phyloP scores from a whole-genome alignment of 2,797 vertebrate genomes.

The Alauda arvensis region DNA sequence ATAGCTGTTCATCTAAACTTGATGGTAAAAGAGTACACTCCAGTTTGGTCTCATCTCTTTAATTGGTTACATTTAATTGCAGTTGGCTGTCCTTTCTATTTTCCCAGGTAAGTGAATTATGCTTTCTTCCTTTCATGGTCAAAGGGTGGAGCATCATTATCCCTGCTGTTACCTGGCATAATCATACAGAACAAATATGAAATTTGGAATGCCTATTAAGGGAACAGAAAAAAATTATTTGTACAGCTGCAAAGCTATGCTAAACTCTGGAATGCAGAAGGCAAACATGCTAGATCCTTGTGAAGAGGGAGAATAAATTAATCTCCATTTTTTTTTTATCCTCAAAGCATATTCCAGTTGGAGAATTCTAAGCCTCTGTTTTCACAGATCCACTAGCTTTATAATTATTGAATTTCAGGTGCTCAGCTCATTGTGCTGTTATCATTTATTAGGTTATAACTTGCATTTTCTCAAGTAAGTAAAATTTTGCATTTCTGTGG shows the following conservation, averaged over 20 bases:
- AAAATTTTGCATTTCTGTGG: background rate
- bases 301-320: background rate
- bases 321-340: background rate
- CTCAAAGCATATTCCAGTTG: background rate
- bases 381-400: background rate
- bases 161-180: background rate
- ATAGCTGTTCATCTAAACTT: background rate
- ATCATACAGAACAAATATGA: background rate
- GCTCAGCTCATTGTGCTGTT: background rate
- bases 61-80: background rate
- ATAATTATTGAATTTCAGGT: background rate
- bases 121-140: background rate
- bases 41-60: background rate
- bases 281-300: background rate
- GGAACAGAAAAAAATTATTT: background rate
- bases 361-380: background rate
- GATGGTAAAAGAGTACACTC: background rate
- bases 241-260: background rate
- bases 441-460: background rate
- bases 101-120: background rate
- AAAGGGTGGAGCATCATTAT: background rate
- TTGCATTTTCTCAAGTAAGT: background rate
- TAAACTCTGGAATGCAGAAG: background rate
- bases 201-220: background rate
- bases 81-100: background rate